Evolutionary conservation across 2,888 invertebrate species (phyloP), one percentile per base, ranked within the genome.

Genomic region (Agrypnus murinus): DNA sequence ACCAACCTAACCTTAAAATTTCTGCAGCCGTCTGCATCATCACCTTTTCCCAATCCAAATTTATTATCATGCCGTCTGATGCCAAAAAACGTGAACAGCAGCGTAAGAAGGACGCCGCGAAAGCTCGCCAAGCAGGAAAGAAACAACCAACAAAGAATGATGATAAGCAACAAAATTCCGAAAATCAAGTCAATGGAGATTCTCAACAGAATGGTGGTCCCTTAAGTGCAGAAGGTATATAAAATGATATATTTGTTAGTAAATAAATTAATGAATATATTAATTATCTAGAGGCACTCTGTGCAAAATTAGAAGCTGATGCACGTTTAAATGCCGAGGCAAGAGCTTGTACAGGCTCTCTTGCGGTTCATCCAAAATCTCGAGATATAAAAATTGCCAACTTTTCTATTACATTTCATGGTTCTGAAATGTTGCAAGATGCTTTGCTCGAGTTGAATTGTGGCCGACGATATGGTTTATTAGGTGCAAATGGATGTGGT

Each of bases 401-500:
- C 84, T 94, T 99, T 84, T 97, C 98, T 36, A 95, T 99, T 78
- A 98, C 98, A 50, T 99, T 99, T 87, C 98, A 99, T 83, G 99
- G 99, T 72, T 92, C 93, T 80, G 99, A 99, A 87, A 89, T 99
- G 78, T 90, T 99, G 64, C 95, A 95, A 82, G 99, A 99, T 84
- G 97, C 99, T 1, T 91, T 95, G 86, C 88, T 99, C 32, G 99
- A 99, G 87, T 90, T 99, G 86, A 99, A 99, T 87, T 97, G 97
- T 85, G 98, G 99, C 0, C 90, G 98, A 75, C 90, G 80, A 78
- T 99, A 99, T 85, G 99, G 99, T 78, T 89, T 99, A 8, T 92
- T 99, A 77, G 99, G 99, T 62, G 89, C 96, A n/a, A 99, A 99
- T 86, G 99, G 99, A 77, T 95, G 96, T 84, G 99, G 99, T 89